Percentiles rank a stretch among this genome's conserved stretches.
Conservation (phyloP, 2,113 vertebrate species). For the Mesembrinibis cayennensis region DNA sequence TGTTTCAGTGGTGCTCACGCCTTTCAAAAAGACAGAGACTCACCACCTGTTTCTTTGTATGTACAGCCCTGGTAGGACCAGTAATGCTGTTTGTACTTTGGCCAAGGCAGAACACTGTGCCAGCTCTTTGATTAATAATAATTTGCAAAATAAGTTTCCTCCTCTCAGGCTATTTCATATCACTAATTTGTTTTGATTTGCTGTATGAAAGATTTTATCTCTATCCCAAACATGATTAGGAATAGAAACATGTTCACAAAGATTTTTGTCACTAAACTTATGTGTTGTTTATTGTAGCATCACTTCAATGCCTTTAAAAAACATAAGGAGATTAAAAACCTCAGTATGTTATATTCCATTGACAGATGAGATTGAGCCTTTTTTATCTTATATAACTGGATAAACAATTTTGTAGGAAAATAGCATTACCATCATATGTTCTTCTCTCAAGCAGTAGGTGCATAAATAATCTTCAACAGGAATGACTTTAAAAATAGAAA, state of each 20-base stretch:
- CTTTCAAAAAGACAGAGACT: background rate
- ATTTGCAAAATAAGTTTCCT: background rate
- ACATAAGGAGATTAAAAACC: background rate
- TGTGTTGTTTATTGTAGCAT: background rate
- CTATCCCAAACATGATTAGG: background rate
- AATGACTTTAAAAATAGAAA: background rate
- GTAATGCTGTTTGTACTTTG: background rate
- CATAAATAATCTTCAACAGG: background rate
- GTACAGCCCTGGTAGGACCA: background rate
- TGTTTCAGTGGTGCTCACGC: background rate
- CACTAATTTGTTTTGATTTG: constrained; percentile 11
- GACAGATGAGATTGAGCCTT: background rate
- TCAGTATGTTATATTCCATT: background rate
- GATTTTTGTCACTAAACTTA: background rate
- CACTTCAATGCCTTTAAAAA: background rate
- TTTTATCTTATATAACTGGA: background rate
- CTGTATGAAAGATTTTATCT: background rate
- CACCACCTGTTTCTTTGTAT: background rate
- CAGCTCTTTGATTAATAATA: background rate
- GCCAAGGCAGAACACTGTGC: background rate
- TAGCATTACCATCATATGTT: background rate
- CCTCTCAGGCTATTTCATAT: background rate
- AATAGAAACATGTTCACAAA: background rate
- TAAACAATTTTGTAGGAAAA: constrained; percentile 33
- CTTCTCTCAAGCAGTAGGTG: background rate